Base-by-base conservation (phyloP, 2,888 invertebrate genomes). In the Scaptomyza polygonia region DNA sequence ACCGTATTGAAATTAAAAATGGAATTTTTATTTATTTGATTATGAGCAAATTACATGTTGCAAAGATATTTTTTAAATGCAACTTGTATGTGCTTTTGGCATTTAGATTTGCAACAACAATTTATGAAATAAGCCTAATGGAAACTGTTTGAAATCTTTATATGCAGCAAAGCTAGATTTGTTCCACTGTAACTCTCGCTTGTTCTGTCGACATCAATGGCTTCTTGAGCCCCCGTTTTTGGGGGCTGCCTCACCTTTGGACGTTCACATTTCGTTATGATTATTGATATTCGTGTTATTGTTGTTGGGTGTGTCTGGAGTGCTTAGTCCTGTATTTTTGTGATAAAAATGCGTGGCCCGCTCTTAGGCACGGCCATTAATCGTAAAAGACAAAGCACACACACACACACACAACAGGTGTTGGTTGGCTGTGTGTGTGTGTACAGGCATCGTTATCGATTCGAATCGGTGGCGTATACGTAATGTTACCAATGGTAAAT, bases 401-500 rank as follows among this genome's bases (percentile, higher is more conserved):
- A 67, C n/a, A 76, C 39, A 56, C n/a, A 67, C 14, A 67, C n/a
- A 76, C 82, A 77, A 77, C 86, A 79, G 79, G 83, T 79, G 86
- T 85, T 72, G 70, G 18, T 48, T 16, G 39, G 14, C 14, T 39
- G 39, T 7, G 3, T 16, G 16, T 16, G 36, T 16, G 39, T 9
- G 16, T 14, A 63, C 45, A 8, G 55, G 52, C 53, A 55, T 54
- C 51, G 54, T 40, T 52, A 72, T 69, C 72, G 68, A 67, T 69
- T 48, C 39, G 34, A 66, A 58, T 51, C 52, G 51, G 61, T 47
- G 57, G 74, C 74, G 74, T 68, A 67, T 67, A 57, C 65, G 53
- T 67, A 86, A 83, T 72, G 57, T 76, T 86, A 68, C 80, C 77
- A 80, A 69, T 86, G 79, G 55, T 63, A 84, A 80, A 80, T 83